Evolutionary conservation across 2,797 vertebrate genomes (phyloP).

Genomic region (Nothura maculosa): DNA sequence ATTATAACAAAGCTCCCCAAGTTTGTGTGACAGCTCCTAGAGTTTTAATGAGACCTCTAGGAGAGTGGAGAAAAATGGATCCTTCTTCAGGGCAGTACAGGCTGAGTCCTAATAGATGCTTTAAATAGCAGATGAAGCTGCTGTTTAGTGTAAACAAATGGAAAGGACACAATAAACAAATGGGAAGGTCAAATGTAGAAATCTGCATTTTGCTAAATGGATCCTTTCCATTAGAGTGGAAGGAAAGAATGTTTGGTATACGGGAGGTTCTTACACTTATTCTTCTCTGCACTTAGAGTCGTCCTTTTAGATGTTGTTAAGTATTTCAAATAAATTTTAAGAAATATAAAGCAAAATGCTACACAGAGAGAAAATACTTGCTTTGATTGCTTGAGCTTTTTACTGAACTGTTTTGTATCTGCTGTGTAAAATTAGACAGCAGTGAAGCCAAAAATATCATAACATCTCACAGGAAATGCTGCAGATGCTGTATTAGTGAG

Average conservation of each 20-base stretch:
- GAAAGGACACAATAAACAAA: background rate
- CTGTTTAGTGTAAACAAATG: background rate
- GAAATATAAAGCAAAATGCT: background rate
- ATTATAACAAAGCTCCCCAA: background rate
- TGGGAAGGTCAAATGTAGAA: background rate
- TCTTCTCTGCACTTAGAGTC: background rate
- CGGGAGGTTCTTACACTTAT: background rate
- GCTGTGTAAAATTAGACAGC: background rate
- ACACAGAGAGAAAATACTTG: background rate
- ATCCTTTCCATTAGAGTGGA: background rate
- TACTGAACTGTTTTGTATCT: background rate
- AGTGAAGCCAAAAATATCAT: background rate
- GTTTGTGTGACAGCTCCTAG: background rate
- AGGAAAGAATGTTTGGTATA: background rate
- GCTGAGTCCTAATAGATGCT: background rate
- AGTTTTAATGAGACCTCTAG: background rate
- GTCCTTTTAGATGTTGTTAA: background rate
- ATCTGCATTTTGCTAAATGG: background rate
- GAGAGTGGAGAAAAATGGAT: background rate
- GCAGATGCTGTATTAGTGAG: background rate
- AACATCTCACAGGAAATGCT: background rate
- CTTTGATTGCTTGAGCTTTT: conserved; percentile 22
- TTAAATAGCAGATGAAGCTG: background rate
- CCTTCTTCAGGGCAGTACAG: background rate
- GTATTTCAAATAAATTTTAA: background rate